Conservation (phyloP, 2,113 vertebrate species). For the Sarotherodon lohbergeri region DNA sequence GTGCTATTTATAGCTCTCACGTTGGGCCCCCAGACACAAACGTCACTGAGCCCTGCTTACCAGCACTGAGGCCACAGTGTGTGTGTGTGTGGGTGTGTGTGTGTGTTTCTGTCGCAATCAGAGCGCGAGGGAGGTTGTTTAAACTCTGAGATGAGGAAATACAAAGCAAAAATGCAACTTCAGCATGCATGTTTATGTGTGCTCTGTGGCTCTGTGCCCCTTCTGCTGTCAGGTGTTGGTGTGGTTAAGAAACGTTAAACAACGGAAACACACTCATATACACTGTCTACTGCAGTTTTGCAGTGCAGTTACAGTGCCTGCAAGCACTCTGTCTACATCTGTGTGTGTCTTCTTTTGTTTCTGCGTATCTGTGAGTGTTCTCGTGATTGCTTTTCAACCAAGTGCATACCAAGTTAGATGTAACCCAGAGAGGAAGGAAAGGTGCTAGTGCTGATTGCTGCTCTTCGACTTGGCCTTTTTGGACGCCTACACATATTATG, state of each 20-base stretch:
- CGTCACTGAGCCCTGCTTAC: conserved; percentile 49
- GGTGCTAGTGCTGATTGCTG: conserved; percentile 55
- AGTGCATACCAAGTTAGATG: background rate
- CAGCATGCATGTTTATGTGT: conserved; percentile 29
- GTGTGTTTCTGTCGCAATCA: conserved; percentile 31
- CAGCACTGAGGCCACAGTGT: conserved; percentile 21
- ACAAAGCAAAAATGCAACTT: conserved; percentile 47
- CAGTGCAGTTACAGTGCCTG: conserved; percentile 24
- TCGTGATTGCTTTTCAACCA: background rate
- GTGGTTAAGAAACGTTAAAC: conserved; percentile 56
- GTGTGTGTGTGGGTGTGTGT: background rate
- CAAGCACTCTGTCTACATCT: background rate
- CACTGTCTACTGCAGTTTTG: conserved; percentile 12
- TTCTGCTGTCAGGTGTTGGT: conserved; percentile 52
- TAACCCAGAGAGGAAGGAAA: conserved; percentile 60
- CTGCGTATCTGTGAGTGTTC: background rate
- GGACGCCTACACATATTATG: conserved; percentile 83
- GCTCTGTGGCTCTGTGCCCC: background rate
- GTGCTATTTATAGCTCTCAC: conserved; percentile 51
- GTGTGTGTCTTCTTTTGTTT: background rate
- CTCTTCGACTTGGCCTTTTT: conserved; percentile 81
- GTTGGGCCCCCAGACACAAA: conserved; percentile 44
- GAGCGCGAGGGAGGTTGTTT: conserved; percentile 19
- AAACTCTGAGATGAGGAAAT: conserved; percentile 40
- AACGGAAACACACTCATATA: conserved; percentile 26